Evolutionary conservation across 1,140 invertebrate species (phyloP).

Genomic region (Pseudomyrmex dendroicus): DNA sequence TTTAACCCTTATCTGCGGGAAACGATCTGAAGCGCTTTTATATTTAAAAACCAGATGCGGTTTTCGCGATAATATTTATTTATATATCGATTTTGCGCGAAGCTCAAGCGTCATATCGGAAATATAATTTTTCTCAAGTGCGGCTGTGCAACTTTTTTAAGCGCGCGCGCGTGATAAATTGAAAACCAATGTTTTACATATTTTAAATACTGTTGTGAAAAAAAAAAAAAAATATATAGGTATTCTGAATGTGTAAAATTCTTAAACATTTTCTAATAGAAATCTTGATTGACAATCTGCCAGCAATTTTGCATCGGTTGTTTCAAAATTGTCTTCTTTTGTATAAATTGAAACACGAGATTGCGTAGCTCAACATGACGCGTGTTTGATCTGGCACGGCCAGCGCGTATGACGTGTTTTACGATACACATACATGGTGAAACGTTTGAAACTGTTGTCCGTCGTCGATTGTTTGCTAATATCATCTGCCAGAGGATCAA

Average conservation of each 20-base stretch:
- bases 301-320: background rate
- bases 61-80: background rate
- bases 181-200: too few species aligned
- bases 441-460: constrained; percentile 45
- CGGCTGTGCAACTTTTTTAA: too few species aligned
- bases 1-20: constrained; percentile 9
- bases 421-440: constrained; percentile 9
- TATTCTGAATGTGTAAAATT: background rate
- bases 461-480: constrained; percentile 52
- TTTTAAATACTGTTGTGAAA: too few species aligned
- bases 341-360: background rate
- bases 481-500: constrained; percentile 56
- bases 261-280: background rate
- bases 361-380: background rate
- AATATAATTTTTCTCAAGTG: too few species aligned
- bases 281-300: background rate
- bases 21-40: background rate
- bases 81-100: background rate
- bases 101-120: background rate
- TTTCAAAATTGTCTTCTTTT: background rate
- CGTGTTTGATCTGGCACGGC: background rate
- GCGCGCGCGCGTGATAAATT: too few species aligned
- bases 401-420: constrained; percentile 21
- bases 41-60: background rate
- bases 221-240: too few species aligned